Conservation (phyloP, 2,888 invertebrate species). For the Erebia aethiops region DNA sequence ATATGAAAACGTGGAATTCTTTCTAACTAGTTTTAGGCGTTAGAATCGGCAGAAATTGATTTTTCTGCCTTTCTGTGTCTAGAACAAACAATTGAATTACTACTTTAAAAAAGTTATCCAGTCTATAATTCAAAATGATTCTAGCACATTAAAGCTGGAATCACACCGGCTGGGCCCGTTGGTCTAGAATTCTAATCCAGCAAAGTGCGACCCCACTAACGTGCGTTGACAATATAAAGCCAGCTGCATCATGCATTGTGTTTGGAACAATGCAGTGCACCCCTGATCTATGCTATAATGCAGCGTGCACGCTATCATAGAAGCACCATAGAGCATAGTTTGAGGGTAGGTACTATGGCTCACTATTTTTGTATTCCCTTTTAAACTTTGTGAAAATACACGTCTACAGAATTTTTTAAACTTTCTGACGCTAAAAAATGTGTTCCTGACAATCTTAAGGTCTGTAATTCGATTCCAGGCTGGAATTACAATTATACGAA, state of each 20-base stretch:
- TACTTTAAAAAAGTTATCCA: not conserved
- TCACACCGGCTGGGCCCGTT: constrained; percentile 28
- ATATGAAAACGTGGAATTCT: not conserved
- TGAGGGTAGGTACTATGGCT: not conserved
- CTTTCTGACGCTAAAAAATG: too few relatives aligned
- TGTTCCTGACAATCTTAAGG: too few relatives aligned
- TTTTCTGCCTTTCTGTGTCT: not conserved
- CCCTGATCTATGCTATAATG: constrained; percentile 51
- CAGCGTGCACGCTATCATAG: constrained; percentile 33
- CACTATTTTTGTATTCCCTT: not conserved
- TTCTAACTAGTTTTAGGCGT: not conserved
- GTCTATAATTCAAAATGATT: constrained; percentile 13
- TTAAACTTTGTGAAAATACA: not conserved
- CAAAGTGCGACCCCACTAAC: constrained; percentile 39
- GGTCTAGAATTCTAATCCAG: constrained; percentile 36
- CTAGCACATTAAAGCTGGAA: constrained; percentile 28
- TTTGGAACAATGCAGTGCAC: constrained; percentile 47
- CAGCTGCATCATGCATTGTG: constrained; percentile 58
- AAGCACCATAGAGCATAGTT: constrained; percentile 16
- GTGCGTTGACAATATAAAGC: constrained; percentile 37
- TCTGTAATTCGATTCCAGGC: too few relatives aligned
- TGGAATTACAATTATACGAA: too few relatives aligned
- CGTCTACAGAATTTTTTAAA: not conserved
- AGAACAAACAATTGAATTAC: not conserved
- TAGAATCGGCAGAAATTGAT: not conserved